These are phyloP conservation scores for Peucedramus taeniatus DNA, from an alignment of 2,113 vertebrate genomes.

Conservation along the genomic window DNA sequence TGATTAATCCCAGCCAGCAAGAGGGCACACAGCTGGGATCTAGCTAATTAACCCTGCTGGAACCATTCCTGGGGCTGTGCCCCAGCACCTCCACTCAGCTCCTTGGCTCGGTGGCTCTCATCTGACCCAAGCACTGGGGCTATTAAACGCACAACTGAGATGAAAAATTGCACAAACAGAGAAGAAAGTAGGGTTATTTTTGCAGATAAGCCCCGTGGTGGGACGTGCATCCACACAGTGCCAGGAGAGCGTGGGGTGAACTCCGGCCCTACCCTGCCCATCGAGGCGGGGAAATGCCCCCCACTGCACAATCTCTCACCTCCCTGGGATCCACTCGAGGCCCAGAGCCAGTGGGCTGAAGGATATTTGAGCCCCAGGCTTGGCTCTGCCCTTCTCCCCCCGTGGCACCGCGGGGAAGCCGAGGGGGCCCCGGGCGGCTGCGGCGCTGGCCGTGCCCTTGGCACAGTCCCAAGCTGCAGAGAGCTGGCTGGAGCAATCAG, in stretches of 20 bases:
- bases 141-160: not conserved
- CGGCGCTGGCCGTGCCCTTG: not conserved
- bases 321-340: not conserved
- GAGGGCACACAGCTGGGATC: not conserved
- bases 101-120: not conserved
- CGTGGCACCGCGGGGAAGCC: accelerated
- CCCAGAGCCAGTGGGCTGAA: not conserved
- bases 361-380: not conserved
- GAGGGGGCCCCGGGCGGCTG: not conserved
- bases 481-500: not conserved
- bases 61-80: not conserved
- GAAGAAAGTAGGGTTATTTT: not conserved
- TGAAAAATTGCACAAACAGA: not conserved
- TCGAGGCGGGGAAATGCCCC: accelerated
- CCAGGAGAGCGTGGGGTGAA: accelerated
- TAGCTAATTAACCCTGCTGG: not conserved
- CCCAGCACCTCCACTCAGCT: not conserved
- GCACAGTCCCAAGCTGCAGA: not conserved
- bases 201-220: not conserved
- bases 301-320: not conserved
- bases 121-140: not conserved
- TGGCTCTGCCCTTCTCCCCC: not conserved
- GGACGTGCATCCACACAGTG: accelerated
- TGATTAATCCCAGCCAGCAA: not conserved
- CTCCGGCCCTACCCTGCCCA: accelerated